Evolutionary conservation across 2,888 invertebrate genomes (phyloP).

Genomic region (Ormyrus rosae): DNA sequence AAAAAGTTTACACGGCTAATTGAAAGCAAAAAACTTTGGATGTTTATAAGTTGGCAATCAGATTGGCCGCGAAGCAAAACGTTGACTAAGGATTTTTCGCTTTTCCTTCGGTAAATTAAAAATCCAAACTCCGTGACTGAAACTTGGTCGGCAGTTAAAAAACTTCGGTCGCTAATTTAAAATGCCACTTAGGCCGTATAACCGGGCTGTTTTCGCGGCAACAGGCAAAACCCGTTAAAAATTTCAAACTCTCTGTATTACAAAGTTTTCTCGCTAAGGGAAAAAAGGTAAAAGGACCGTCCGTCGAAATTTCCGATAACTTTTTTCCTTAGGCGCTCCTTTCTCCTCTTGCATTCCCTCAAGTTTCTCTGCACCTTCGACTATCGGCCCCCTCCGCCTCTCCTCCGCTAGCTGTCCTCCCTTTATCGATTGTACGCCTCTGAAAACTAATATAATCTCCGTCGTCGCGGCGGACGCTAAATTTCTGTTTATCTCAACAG

Average conservation of each 20-base stretch:
- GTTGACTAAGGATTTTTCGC: not conserved
- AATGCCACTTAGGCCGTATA: slow-evolving; percentile 17
- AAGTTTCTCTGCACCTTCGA: slow-evolving; percentile 2
- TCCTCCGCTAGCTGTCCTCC: not conserved
- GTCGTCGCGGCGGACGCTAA: slow-evolving; percentile 2
- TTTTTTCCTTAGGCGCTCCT: slow-evolving; percentile 21
- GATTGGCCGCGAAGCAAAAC: not conserved
- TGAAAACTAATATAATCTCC: slow-evolving; percentile 47
- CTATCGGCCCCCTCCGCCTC: not conserved
- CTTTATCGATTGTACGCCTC: slow-evolving; percentile 20
- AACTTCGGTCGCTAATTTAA: slow-evolving; percentile 34
- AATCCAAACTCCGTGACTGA: too few relatives aligned
- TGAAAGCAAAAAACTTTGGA: not conserved
- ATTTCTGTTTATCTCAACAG: slow-evolving; percentile 48
- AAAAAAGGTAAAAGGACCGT: slow-evolving; percentile 6
- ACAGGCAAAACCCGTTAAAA: slow-evolving; percentile 34
- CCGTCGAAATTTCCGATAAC: slow-evolving; percentile 41
- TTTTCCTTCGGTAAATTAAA: too few relatives aligned
- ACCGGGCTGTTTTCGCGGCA: slow-evolving; percentile 8
- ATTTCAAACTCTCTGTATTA: slow-evolving; percentile 25
- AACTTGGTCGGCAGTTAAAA: too few relatives aligned
- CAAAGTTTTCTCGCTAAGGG: not conserved
- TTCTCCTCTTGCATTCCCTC: not conserved
- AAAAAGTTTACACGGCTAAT: not conserved
- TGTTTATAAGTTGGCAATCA: not conserved